phyloP scores from a whole-genome alignment of 2,797 vertebrate species.

The Avahi laniger region DNA sequence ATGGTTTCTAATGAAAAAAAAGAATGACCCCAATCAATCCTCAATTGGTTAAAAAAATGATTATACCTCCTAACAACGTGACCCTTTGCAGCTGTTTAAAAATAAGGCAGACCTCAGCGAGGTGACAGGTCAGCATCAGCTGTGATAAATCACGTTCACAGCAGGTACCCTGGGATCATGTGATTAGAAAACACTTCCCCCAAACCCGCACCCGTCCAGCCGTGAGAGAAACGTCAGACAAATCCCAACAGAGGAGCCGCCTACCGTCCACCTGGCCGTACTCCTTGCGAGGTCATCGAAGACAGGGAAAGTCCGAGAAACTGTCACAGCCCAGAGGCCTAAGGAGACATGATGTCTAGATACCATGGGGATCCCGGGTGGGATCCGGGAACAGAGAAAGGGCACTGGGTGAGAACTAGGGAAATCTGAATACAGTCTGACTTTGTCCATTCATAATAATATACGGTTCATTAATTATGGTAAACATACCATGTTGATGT shows the following conservation, averaged over 20 bases:
- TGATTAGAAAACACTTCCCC: not conserved
- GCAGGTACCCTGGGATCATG: not conserved
- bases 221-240: not conserved
- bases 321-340: not conserved
- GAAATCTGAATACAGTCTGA: not conserved
- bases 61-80: not conserved
- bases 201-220: no score
- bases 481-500: rapidly evolving
- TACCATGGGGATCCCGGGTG: not conserved
- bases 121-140: not conserved
- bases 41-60: not conserved
- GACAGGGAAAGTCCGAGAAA: not conserved
- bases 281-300: no score
- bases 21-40: no score
- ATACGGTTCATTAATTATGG: rapidly evolving
- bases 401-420: not conserved
- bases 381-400: not conserved
- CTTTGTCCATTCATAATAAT: rapidly evolving
- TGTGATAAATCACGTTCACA: rapidly evolving
- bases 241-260: rapidly evolving
- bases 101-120: not conserved
- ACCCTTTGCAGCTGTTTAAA: not conserved
- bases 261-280: rapidly evolving
- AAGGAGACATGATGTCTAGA: rapidly evolving
- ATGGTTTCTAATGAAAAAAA: not conserved